Percentiles rank a stretch among this genome's conserved stretches.
phyloP scores from a whole-genome alignment of 2,113 vertebrate species.

The Nibea albiflora region DNA sequence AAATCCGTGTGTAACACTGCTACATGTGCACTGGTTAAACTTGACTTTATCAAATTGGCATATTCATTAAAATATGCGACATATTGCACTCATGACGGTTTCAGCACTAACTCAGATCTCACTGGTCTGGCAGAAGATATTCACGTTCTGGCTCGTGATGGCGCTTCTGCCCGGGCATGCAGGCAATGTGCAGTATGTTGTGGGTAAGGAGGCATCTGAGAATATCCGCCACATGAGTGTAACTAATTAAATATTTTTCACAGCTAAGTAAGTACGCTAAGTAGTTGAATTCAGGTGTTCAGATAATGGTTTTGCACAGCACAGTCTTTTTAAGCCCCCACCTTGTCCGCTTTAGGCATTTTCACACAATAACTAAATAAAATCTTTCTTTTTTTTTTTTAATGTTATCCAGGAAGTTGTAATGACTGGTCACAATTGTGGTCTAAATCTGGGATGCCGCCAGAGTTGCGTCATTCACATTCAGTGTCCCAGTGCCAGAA shows the following conservation, averaged over 20 bases:
- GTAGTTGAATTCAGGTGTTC: conserved; percentile 10
- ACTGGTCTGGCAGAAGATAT: conserved; percentile 24
- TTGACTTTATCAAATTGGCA: background rate
- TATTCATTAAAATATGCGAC: conserved; percentile 8
- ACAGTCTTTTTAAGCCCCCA: conserved; percentile 1
- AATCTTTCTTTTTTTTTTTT: background rate
- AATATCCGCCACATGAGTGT: conserved; percentile 25
- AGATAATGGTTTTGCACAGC: conserved; percentile 6
- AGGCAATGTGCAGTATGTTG: conserved; percentile 17
- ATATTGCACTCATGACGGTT: background rate
- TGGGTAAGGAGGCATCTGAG: background rate
- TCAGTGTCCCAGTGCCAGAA: background rate
- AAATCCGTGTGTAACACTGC: no score
- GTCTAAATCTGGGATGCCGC: conserved; percentile 6
- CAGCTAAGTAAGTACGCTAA: conserved; percentile 3
- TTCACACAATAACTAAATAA: background rate
- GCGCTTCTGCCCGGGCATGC: conserved; percentile 43
- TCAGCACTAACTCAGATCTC: conserved; percentile 16
- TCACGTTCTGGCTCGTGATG: conserved; percentile 10
- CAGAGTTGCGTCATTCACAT: conserved; percentile 10
- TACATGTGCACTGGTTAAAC: background rate
- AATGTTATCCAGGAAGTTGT: background rate
- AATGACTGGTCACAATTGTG: background rate
- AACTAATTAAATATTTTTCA: conserved; percentile 31
- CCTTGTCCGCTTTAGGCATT: background rate